These are phyloP conservation scores for Rhegmatorhina hoffmannsi DNA, from an alignment of 2,113 vertebrate genomes.

Conservation along the genomic window DNA sequence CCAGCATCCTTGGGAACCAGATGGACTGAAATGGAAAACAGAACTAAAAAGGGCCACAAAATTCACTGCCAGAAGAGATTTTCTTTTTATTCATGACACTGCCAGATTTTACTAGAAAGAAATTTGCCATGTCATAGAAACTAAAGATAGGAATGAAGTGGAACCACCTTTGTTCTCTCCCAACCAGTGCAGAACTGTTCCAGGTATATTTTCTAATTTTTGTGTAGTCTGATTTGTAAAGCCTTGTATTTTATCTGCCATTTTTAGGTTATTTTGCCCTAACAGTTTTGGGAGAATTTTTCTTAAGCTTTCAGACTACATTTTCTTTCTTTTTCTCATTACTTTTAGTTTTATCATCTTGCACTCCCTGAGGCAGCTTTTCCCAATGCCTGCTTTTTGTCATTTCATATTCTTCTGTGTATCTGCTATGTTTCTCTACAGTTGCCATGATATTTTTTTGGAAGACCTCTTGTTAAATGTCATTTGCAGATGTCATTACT, in stretches of 20 bases:
- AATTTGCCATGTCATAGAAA: background rate
- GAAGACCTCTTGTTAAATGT: slow-evolving; percentile 20
- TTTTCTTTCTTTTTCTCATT: background rate
- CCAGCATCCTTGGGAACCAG: slow-evolving; percentile 18
- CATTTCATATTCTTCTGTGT: background rate
- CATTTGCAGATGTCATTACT: slow-evolving; percentile 28
- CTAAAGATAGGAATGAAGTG: background rate
- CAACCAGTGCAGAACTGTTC: background rate
- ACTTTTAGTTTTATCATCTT: background rate
- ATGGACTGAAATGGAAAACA: slow-evolving; percentile 3
- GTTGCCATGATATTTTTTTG: background rate
- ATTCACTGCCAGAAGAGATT: slow-evolving; percentile 6
- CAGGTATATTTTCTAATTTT: background rate
- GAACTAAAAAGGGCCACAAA: background rate
- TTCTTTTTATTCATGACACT: background rate
- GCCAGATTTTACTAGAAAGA: background rate
- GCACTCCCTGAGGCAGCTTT: background rate
- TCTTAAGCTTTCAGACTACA: background rate
- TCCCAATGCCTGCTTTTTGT: background rate
- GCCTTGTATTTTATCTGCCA: background rate
- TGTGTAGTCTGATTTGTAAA: background rate
- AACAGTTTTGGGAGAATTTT: background rate
- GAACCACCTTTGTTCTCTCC: background rate
- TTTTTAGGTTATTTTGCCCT: background rate
- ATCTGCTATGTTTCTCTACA: background rate